Percentiles rank a stretch among this genome's conserved stretches.
These are phyloP conservation scores for Pseudanteris insignis DNA, from an alignment of 2,888 invertebrate genomes.

Conservation along the genomic window DNA sequence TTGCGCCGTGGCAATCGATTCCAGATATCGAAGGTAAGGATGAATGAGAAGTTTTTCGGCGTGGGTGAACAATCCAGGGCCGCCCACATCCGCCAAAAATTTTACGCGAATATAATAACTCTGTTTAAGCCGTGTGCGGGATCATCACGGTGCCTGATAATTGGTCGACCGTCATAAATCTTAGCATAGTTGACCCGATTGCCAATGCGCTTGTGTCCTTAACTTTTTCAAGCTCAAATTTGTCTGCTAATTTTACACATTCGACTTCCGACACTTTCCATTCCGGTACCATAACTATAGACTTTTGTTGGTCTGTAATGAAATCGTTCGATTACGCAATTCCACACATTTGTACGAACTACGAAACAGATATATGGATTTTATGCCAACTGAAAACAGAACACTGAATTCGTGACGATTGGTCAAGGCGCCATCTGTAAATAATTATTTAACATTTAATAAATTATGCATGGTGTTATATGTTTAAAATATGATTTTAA, in stretches of 20 bases:
- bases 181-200: slow-evolving; percentile 40
- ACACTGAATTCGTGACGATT: no score
- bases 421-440: no score
- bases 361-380: no score
- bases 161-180: slow-evolving; percentile 44
- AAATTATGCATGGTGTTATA: no score
- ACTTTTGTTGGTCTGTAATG: slow-evolving; percentile 1
- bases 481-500: no score
- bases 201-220: slow-evolving; percentile 22
- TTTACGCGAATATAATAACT: slow-evolving; percentile 40
- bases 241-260: slow-evolving; percentile 21
- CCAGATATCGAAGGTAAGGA: slow-evolving; percentile 32
- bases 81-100: slow-evolving; percentile 46
- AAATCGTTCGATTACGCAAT: slow-evolving; percentile 13
- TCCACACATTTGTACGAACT: no score
- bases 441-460: no score
- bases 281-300: slow-evolving; percentile 22
- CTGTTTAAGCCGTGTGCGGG: slow-evolving; percentile 38
- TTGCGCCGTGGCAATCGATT: slow-evolving; percentile 25
- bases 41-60: slow-evolving; percentile 39
- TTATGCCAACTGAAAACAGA: no score
- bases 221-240: neutral
- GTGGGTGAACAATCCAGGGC: slow-evolving; percentile 43
- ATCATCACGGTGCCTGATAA: slow-evolving; percentile 29
- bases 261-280: slow-evolving; percentile 37